Percentiles rank a stretch among this genome's conserved stretches.
These are phyloP conservation scores for Ciconia maguari DNA, from an alignment of 2,113 vertebrate genomes.

Conservation along the genomic window DNA sequence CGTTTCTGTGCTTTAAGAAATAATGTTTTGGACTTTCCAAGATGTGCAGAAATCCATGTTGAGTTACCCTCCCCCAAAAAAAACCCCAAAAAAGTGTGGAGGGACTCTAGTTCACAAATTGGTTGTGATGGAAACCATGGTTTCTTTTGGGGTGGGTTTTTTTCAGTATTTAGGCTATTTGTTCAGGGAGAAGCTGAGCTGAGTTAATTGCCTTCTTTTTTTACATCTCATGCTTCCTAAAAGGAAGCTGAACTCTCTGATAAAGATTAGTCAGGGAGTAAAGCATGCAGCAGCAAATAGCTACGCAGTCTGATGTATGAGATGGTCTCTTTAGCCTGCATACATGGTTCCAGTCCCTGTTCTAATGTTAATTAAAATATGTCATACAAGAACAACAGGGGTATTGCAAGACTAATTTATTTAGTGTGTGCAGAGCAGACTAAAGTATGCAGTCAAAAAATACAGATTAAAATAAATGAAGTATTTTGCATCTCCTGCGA, in stretches of 20 bases:
- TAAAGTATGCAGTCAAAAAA: neutral
- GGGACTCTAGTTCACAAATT: neutral
- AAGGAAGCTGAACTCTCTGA: neutral
- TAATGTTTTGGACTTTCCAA: neutral
- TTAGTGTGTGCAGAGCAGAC: neutral
- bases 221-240: neutral
- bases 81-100: neutral
- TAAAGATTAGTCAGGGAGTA: neutral
- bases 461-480: neutral
- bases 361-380: neutral
- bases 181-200: neutral
- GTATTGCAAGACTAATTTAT: neutral
- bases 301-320: neutral
- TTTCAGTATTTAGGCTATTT: neutral
- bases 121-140: neutral
- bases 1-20: neutral
- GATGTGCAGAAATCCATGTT: neutral
- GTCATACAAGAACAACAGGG: neutral
- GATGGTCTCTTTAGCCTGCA: neutral
- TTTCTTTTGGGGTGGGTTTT: too few species aligned
- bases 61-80: too few species aligned
- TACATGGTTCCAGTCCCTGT: neutral
- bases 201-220: neutral
- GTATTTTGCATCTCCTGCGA: neutral
- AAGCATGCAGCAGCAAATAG: neutral